Base-by-base conservation (phyloP, 2,888 invertebrate species). In the Pterobdella sp. region DNA sequence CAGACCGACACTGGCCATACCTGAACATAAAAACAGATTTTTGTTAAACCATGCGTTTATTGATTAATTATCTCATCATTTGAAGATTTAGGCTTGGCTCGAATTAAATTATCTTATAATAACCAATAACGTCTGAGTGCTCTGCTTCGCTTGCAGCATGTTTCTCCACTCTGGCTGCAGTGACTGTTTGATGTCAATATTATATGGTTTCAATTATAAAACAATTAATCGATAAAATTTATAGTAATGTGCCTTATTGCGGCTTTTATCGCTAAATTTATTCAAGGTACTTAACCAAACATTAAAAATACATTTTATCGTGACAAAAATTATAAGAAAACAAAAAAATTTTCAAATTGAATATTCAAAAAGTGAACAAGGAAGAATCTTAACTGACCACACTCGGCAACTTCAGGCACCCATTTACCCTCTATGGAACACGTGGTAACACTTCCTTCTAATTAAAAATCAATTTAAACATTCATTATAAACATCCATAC, bases 91-190 rank as follows among this genome's bases (percentile, higher is more conserved):
- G 42, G 7, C 18, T 42, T 14, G 10, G 42, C 7, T 7, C 42
- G 42, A n/a, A n/a, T n/a, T n/a, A n/a, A n/a, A n/a, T n/a, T n/a
- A n/a, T n/a, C n/a, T n/a, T n/a, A n/a, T n/a, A 56, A 26, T 4
- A 4, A 56, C 63, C 71, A 7, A 71, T 71, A 63, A 71, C 37
- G 63, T 71, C 37, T n/a, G 71, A 71, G 63, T 63, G 4, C 4
- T 34, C 35, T 26, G 71, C 71, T 35, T 71, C 71, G 36, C 36
- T 71, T 1, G 52, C 32, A 31, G 69, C 14, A 32, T 29, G 31
- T 14, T 56, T 18, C 34, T 71, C 71, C 31, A 31, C 26, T 1
- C 71, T 14, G 29, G 42, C 69, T 31, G 69, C 31, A 26, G 68
- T 1, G 3, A 36, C 68, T 68, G 68, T 3, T 34, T 3, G 35